Percentiles rank a stretch among this genome's conserved stretches.
These are phyloP conservation scores for Dione juno DNA, from an alignment of 2,888 invertebrate genomes.

Conservation along the genomic window DNA sequence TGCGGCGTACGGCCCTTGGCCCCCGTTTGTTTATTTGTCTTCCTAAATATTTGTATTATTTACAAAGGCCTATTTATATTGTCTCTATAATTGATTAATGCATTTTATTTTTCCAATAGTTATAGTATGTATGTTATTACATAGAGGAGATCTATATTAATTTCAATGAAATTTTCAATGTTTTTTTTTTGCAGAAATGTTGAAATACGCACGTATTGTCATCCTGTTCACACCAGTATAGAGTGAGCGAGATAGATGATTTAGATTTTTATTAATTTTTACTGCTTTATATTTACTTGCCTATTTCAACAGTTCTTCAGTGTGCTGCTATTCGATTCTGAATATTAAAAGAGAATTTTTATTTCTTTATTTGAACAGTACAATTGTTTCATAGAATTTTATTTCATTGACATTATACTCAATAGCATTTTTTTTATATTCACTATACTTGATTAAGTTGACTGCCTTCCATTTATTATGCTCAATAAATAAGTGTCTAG, in stretches of 20 bases:
- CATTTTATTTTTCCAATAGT: constrained; percentile 56
- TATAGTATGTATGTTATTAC: constrained; percentile 49
- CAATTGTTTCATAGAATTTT: constrained; percentile 47
- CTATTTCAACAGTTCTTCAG: constrained; percentile 19
- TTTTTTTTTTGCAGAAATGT: constrained; percentile 23
- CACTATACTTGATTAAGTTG: constrained; percentile 66
- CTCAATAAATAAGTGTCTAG: constrained; percentile 76
- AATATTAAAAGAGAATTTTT: constrained; percentile 5
- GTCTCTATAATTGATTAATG: constrained; percentile 47
- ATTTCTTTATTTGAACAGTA: constrained; percentile 31
- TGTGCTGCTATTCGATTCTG: constrained; percentile 23
- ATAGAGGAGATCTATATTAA: constrained; percentile 45
- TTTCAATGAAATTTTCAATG: constrained; percentile 50
- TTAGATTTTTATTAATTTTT: background rate
- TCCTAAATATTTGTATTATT: constrained; percentile 54
- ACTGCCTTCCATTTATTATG: constrained; percentile 80
- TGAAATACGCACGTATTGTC: constrained; percentile 5
- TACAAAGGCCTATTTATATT: constrained; percentile 53
- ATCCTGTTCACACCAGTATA: background rate
- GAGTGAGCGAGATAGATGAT: constrained; percentile 23
- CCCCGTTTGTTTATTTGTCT: constrained; percentile 55
- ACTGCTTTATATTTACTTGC: constrained; percentile 12
- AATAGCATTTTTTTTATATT: constrained; percentile 70
- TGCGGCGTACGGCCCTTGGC: constrained; percentile 49
- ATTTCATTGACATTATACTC: constrained; percentile 72